These are phyloP conservation scores for Chiloscyllium plagiosum DNA, from an alignment of 2,113 vertebrate genomes.

Conservation along the genomic window DNA sequence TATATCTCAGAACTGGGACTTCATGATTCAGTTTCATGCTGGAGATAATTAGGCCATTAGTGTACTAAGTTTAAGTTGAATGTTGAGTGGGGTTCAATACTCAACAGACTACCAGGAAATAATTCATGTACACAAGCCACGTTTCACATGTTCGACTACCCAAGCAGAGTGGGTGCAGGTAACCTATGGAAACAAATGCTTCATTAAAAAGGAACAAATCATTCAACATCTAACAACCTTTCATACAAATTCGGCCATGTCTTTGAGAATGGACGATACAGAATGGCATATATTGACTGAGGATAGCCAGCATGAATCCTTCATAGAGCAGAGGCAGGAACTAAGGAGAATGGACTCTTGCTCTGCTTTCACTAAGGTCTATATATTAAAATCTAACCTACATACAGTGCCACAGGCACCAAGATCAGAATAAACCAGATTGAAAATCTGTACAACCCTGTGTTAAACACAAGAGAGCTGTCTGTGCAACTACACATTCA, in stretches of 20 bases:
- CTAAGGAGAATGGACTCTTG: neutral
- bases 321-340: neutral
- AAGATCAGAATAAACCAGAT: too few species aligned
- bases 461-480: neutral
- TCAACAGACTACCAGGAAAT: neutral
- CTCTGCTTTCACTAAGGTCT: neutral
- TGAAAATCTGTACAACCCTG: too few species aligned
- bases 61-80: neutral
- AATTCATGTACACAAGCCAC: neutral
- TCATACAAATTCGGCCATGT: neutral
- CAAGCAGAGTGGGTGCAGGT: neutral
- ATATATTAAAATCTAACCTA: neutral
- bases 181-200: neutral
- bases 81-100: neutral
- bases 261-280: neutral
- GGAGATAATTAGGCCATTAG: neutral
- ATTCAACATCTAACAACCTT: neutral
- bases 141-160: neutral
- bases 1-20: neutral
- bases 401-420: too few species aligned
- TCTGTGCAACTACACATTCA: neutral
- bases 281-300: too few species aligned
- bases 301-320: too few species aligned
- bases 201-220: neutral
- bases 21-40: neutral